phyloP scores from a whole-genome alignment of 2,888 invertebrate genomes.

The Automeris io region DNA sequence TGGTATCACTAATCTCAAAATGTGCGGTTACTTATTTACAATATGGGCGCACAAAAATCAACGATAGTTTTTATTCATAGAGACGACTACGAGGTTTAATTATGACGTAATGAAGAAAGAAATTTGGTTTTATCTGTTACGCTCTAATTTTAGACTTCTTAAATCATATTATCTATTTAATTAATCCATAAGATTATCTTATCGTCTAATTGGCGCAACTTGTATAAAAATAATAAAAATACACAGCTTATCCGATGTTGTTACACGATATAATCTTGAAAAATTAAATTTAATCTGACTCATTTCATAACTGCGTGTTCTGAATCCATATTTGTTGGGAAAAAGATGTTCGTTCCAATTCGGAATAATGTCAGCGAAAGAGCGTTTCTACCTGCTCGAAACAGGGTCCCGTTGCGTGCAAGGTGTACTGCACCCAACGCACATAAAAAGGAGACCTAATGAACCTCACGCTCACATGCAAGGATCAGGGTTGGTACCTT shows the following conservation, averaged over 20 bases:
- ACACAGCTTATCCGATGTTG: neutral
- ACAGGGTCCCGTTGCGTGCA: conserved; percentile 69
- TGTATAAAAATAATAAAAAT: neutral
- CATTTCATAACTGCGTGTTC: neutral
- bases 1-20: conserved; percentile 29
- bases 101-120: too few species aligned
- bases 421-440: conserved; percentile 61
- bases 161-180: neutral
- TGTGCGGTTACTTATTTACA: conserved; percentile 22
- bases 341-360: conserved; percentile 57
- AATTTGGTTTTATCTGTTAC: too few species aligned
- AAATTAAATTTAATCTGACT: neutral
- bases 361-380: conserved; percentile 54
- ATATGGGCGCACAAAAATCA: too few species aligned
- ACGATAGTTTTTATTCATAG: too few species aligned
- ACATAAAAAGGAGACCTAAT: conserved; percentile 23
- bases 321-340: conserved; percentile 44
- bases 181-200: neutral
- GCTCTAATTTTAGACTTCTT: neutral
- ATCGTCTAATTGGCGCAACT: neutral
- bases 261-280: neutral
- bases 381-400: conserved; percentile 62
- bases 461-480: conserved; percentile 25
- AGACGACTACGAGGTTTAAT: too few species aligned
- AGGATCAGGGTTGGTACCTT: conserved; percentile 7